phyloP scores from a whole-genome alignment of 2,797 vertebrate species.

The Phalanger gymnotis region DNA sequence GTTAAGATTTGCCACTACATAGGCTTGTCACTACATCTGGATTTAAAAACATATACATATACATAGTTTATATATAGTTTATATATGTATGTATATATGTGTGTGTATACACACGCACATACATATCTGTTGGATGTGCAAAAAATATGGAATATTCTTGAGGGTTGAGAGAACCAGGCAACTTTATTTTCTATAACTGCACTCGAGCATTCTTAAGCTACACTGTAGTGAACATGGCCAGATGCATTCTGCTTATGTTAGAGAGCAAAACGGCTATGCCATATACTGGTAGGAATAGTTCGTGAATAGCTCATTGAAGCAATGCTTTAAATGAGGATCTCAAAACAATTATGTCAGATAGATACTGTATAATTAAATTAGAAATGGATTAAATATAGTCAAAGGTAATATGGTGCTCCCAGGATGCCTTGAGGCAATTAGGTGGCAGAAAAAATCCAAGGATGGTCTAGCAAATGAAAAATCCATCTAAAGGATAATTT shows the following conservation, averaged over 20 bases:
- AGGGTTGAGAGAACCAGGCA: background rate
- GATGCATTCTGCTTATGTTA: background rate
- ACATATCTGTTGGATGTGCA: background rate
- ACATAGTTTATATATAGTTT: background rate
- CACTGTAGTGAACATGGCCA: background rate
- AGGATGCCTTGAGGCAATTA: constrained; percentile 57
- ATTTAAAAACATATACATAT: background rate
- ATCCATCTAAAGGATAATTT: background rate
- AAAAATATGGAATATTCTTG: background rate
- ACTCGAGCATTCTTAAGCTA: background rate
- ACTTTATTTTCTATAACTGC: background rate
- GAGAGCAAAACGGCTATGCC: background rate
- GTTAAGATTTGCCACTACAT: background rate
- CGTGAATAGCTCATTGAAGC: background rate
- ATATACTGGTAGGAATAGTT: background rate
- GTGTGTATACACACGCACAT: background rate
- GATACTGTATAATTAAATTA: background rate
- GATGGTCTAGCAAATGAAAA: constrained; percentile 48
- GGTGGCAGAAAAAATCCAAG: constrained; percentile 61
- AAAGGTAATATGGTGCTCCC: constrained; percentile 39
- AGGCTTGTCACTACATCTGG: background rate
- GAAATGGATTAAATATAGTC: constrained; percentile 7
- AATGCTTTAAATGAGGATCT: background rate
- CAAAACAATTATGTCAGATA: background rate
- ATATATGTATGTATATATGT: background rate